These are phyloP conservation scores for Cataglyphis cursor DNA, from an alignment of 2,888 invertebrate species.

Conservation along the genomic window DNA sequence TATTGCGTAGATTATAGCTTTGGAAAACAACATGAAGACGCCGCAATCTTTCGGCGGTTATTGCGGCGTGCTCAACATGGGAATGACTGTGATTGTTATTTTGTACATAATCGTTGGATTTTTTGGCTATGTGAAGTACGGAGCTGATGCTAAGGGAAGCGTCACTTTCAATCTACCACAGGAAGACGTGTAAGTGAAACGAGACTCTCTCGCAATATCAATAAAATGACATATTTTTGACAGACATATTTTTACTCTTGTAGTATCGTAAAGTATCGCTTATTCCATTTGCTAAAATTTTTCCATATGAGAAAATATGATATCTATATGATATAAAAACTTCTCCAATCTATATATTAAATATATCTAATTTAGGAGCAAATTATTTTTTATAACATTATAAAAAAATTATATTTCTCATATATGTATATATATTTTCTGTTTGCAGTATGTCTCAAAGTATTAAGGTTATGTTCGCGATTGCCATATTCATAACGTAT, in stretches of 20 bases:
- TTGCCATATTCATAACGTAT: slow-evolving; percentile 93
- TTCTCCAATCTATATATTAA: not conserved
- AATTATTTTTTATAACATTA: slow-evolving; percentile 15
- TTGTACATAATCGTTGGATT: slow-evolving; percentile 94
- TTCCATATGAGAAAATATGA: not conserved
- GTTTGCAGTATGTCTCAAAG: slow-evolving; percentile 89
- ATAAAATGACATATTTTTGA: too few relatives aligned
- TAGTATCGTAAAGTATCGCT: not conserved
- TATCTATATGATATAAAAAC: not conserved
- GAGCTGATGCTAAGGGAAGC: slow-evolving; percentile 90
- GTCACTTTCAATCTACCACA: slow-evolving; percentile 94
- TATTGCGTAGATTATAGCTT: slow-evolving; percentile 92
- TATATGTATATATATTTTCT: slow-evolving; percentile 24
- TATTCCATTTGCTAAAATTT: not conserved
- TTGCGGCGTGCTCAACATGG: slow-evolving; percentile 93
- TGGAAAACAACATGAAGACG: slow-evolving; percentile 96
- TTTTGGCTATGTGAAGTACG: slow-evolving; percentile 95
- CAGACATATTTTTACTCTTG: not conserved
- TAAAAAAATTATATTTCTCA: not conserved
- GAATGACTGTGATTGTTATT: slow-evolving; percentile 92
- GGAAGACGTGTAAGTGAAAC: slow-evolving; percentile 87
- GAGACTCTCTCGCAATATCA: not conserved
- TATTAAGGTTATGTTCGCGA: slow-evolving; percentile 89
- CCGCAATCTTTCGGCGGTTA: slow-evolving; percentile 93
- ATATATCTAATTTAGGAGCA: not conserved